Conservation (phyloP, 2,113 vertebrate species). For the Clarias magur region DNA sequence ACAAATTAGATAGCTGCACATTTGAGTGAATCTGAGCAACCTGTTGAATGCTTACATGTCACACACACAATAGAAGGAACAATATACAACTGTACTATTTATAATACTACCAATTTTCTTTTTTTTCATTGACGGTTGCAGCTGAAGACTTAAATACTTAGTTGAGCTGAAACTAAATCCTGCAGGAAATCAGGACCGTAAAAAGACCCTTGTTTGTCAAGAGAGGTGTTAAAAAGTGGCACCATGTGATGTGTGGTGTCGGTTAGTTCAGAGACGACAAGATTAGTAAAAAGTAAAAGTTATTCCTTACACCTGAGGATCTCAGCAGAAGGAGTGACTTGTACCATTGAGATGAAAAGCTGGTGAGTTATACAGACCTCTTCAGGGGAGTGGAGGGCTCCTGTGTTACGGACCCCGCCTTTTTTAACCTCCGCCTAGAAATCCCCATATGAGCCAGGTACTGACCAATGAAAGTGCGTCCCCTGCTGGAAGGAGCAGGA, state of each 20-base stretch:
- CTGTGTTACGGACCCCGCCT: constrained; percentile 67
- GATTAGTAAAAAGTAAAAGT: constrained; percentile 32
- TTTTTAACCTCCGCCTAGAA: constrained; percentile 73
- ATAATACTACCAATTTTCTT: not conserved
- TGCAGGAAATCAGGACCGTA: not conserved
- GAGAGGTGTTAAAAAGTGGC: not conserved
- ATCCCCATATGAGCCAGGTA: constrained; percentile 73
- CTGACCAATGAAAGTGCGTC: constrained; percentile 75
- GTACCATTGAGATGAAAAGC: constrained; percentile 17
- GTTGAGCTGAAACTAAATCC: not conserved
- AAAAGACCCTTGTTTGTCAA: not conserved
- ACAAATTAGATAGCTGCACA: not conserved
- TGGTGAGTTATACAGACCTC: constrained; percentile 69
- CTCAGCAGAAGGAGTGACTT: constrained; percentile 26
- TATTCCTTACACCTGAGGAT: not conserved
- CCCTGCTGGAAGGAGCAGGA: constrained; percentile 61
- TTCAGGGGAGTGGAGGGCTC: constrained; percentile 56
- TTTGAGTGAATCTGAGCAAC: not conserved
- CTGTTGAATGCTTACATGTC: not conserved
- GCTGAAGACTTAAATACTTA: not conserved
- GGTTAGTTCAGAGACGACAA: constrained; percentile 41
- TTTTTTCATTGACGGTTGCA: not conserved
- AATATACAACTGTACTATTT: not conserved
- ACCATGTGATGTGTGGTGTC: constrained; percentile 25
- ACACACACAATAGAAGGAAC: not conserved